Percentiles rank a stretch among this genome's conserved stretches.
These are phyloP conservation scores for Melierax canorus DNA, from an alignment of 2,113 vertebrate genomes.

Conservation along the genomic window DNA sequence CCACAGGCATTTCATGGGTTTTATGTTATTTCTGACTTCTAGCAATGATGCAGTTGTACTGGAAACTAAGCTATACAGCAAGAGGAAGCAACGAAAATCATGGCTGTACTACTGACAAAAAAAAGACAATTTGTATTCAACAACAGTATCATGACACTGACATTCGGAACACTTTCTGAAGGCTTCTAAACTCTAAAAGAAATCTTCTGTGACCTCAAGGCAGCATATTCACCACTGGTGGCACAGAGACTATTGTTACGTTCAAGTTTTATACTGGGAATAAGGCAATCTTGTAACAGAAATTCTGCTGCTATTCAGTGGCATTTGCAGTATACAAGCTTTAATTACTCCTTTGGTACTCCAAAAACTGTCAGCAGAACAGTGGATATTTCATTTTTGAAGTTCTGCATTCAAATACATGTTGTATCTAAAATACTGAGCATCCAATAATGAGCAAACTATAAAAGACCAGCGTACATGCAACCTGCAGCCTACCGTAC, in stretches of 20 bases:
- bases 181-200: background rate
- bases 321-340: background rate
- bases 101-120: background rate
- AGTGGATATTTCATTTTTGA: background rate
- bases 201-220: background rate
- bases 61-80: background rate
- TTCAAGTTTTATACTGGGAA: background rate
- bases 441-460: background rate
- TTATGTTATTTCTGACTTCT: background rate
- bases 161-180: background rate
- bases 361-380: background rate
- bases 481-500: conserved; percentile 66
- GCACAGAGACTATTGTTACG: background rate
- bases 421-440: background rate
- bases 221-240: background rate
- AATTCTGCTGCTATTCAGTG: background rate
- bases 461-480: background rate
- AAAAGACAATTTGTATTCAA: background rate
- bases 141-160: background rate
- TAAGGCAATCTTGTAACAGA: background rate
- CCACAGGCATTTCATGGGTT: background rate
- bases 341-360: background rate
- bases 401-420: background rate
- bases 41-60: background rate
- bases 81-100: background rate